Base-by-base conservation (phyloP, 2,888 invertebrate genomes). In the Heliothis peltigera region DNA sequence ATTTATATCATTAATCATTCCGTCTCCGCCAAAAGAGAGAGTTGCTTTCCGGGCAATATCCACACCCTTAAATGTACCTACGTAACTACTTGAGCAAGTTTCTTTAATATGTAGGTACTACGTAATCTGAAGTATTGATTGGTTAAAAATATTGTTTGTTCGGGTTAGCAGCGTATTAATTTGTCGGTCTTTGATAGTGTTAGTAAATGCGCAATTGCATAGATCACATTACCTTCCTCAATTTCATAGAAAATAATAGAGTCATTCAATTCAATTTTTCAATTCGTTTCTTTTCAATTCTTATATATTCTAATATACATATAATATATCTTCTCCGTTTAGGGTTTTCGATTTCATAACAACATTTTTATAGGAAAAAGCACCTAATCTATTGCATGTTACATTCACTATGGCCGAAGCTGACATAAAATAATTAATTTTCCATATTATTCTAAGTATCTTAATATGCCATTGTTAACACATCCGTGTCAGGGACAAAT, bases 401-500 rank as follows among this genome's bases (percentile, higher is more conserved):
- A 19, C 21, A 10, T 18, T 22, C 39, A 15, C 7, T 28, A 21
- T 42, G 19, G 15, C 35, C 12, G 6, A 8, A 51, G 12, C 49
- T 75, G 68, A 68, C 57, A 53, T 68, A 17, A 48, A 17, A 39
- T 32, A 39, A 43, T 28, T n/a, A 56, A 15, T 61, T 48, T 56
- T 68, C 15, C 44, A 32, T 42, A 51, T 22, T 42, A 47, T 58
- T 62, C 47, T 75, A n/a, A n/a, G n/a, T n/a, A 75, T 75, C 75
- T 48, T 48, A 55, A 53, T 53, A 64, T 56, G 43, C 44, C 44
- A 70, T 59, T 56, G 53, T 53, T 53, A 53, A 18, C 28, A 59
- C 48, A 59, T 52, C 48, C 17, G 12, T 75, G 76, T 64, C 72
- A 72, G 64, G 72, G 75, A 59, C 70, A 59, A 63, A 35, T 63